Base-by-base conservation (phyloP, 92 coral and sea anemone genomes). In the Epizoanthus rinbou region DNA sequence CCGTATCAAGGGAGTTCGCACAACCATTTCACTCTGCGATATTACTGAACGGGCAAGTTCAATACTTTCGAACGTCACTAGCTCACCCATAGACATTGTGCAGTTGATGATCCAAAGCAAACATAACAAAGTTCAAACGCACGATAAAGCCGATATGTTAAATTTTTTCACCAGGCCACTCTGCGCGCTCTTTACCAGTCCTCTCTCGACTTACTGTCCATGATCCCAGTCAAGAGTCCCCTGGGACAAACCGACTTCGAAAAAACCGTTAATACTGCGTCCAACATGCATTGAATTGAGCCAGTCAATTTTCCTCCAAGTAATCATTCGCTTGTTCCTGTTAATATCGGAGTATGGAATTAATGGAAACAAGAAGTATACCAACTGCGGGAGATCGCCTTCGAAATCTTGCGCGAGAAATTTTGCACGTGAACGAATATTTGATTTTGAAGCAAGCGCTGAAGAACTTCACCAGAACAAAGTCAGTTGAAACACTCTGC, bases 1-100 rank as follows among this genome's bases (percentile, higher is more conserved):
- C 71, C 72, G 66, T 3, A 91, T 73, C 58, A 91, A 43, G 10
- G 95, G 95, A 53, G 95, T 91, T 59, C 87, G 87, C 41, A 74
- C 60, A 70, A 89, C 92, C 76, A 91, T 63, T 33, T 89, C 79
- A 37, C 92, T 89, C 47, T 75, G 62, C 16, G 75, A 79, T 17
- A 91, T 84, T 10, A 57, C 88, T 13, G 84, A 80, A 16, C 74
- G 69, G 45, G 92, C 92, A 18, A 69, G 22, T 37, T 91, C 64
- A 14, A 91, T 63, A 43, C 88, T 69, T 64, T 86, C 80, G 63
- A 58, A 23, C 13, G 92, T 73, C 9, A 91, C 80, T 8, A 88
- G 81, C 31, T 37, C 80, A 18, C 41, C 84, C 87, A 60, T 59
- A 43, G 16, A 18, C 35, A 25, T 39, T 5, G n/a, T 47, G 41